phyloP scores from a whole-genome alignment of 1,140 invertebrate species.

The Meteorus sp. region DNA sequence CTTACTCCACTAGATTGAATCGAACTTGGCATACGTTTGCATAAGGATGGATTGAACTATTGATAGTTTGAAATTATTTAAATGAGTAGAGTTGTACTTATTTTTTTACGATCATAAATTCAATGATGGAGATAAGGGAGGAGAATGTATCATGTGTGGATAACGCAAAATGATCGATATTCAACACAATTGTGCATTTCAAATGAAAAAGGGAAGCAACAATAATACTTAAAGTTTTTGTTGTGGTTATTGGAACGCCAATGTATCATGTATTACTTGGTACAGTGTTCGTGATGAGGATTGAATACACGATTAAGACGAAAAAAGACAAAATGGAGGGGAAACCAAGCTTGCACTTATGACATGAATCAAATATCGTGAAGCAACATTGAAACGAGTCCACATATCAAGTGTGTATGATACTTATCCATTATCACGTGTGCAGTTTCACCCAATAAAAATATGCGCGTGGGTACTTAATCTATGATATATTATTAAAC shows the following conservation, averaged over 20 bases:
- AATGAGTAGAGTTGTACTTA: slow-evolving; percentile 8
- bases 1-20: no score
- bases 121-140: not conserved
- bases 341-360: not conserved
- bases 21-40: not conserved
- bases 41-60: not conserved
- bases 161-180: not conserved
- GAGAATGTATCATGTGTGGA: not conserved
- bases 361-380: slow-evolving; percentile 4
- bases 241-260: not conserved
- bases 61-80: slow-evolving; percentile 5
- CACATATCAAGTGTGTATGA: slow-evolving; percentile 21
- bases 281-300: slow-evolving; percentile 9
- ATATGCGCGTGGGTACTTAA: slow-evolving; percentile 20
- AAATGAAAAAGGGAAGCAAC: not conserved
- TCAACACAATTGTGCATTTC: no score
- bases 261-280: not conserved
- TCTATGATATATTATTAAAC: not conserved
- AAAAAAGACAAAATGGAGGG: no score
- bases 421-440: not conserved
- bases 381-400: not conserved
- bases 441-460: not conserved
- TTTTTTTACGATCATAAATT: slow-evolving; percentile 13
- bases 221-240: not conserved
- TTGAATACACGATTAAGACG: not conserved